Evolutionary conservation across 2,888 invertebrate species (phyloP).

Genomic region (Caenorhabditis sulstoni): DNA sequence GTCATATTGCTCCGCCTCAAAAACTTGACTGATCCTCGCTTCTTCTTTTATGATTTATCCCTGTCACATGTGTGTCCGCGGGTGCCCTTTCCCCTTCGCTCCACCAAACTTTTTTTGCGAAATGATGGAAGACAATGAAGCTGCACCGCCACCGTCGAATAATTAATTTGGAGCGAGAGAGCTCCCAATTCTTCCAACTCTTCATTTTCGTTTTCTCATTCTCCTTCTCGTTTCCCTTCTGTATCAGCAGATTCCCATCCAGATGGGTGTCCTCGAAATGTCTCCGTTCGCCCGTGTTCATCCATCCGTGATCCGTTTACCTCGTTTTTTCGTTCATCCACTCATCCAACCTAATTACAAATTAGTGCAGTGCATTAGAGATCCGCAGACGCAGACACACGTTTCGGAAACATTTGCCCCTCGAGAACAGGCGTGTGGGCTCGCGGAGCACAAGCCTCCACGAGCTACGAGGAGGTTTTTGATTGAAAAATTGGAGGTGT

Average conservation of each 20-base stretch:
- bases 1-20: constrained; percentile 19
- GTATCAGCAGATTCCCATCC: constrained; percentile 30
- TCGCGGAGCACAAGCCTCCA: not conserved
- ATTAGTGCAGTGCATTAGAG: constrained; percentile 27
- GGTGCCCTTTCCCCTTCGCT: constrained; percentile 6
- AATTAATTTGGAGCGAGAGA: constrained; percentile 44
- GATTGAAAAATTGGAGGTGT: constrained; percentile 50
- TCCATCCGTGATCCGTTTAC: constrained; percentile 36
- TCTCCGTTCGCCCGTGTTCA: constrained; percentile 13
- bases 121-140: constrained; percentile 52
- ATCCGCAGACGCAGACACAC: not conserved
- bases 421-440: constrained; percentile 40
- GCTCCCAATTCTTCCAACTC: constrained; percentile 20
- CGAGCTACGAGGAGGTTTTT: constrained; percentile 17
- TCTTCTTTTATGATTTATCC: constrained; percentile 52
- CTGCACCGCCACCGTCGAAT: constrained; percentile 32
- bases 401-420: constrained; percentile 38
- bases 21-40: constrained; percentile 29
- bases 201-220: constrained; percentile 15
- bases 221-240: not conserved
- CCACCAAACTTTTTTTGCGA: constrained; percentile 21
- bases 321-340: constrained; percentile 36
- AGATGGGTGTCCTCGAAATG: constrained; percentile 1
- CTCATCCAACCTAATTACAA: constrained; percentile 33
- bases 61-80: constrained; percentile 33